Evolutionary conservation across 2,888 invertebrate genomes (phyloP), one percentile per base, ranked within the genome.

Genomic region (Lucinisca nassula): DNA sequence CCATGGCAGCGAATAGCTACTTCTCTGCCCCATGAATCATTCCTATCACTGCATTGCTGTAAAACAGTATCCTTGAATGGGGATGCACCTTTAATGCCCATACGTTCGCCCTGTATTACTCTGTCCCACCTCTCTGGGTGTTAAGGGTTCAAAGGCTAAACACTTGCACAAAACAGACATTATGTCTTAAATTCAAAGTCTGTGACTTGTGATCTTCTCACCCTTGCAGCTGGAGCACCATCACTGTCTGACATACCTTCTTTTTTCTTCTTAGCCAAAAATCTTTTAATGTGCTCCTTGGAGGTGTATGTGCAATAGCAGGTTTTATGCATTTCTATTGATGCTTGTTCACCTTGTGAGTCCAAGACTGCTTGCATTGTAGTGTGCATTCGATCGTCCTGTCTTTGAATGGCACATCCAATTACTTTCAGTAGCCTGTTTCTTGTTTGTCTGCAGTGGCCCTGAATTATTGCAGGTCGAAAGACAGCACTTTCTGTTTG

Each of bases 141-240:
- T 55, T 55, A 12, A 55, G 55, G 55, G 24, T 55, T n/a, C 21
- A 55, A n/a, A 12, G 8, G 55, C 55, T 55, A 8, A 55, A 55
- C 55, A 55, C 21, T 55, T n/a, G 55, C 55, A 55, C 55, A 55
- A 55, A 55, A 55, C 14, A 55, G 55, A n/a, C 55, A 55, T n/a
- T 55, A n/a, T 21, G 55, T 6, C 55, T 55, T 55, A 55, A 55
- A 55, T 8, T 55, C 55, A 55, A 55, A 55, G n/a, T 55, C 55
- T 55, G 55, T 55, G 55, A 55, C 55, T n/a, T 55, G 55, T 55
- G 55, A 55, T n/a, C 55, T 55, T 55, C 55, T 55, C 24, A 55
- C 21, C 55, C 55, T 55, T 55, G 55, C 55, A 55, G 55, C 55
- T 55, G 55, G 55, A 12, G 24, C 55, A 55, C 21, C 55, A 55